Conservation (phyloP, 2,797 vertebrate genomes). For the Pyrocephalus nanus region DNA sequence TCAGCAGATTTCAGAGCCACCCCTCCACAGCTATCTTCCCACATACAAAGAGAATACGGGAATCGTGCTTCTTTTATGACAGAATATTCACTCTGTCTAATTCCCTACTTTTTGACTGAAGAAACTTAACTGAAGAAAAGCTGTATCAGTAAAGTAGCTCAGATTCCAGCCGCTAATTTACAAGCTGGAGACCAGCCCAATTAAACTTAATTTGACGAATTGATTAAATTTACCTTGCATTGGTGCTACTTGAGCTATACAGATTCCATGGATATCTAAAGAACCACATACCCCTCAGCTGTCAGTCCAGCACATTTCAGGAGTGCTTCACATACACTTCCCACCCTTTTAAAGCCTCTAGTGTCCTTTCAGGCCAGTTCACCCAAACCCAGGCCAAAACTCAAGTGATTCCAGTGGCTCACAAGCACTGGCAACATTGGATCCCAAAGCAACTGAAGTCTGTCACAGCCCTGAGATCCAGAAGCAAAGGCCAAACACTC, state of each 20-base stretch:
- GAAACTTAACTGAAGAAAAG: not conserved
- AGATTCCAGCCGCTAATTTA: conserved; percentile 16
- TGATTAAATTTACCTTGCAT: conserved; percentile 39
- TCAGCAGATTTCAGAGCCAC: not conserved
- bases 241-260: conserved; percentile 52
- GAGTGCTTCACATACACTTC: conserved; percentile 49
- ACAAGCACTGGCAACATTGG: not conserved
- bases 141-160: not conserved
- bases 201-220: conserved; percentile 49
- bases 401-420: not conserved
- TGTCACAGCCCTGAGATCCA: not conserved
- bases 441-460: not conserved
- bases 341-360: conserved; percentile 17
- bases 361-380: conserved; percentile 40
- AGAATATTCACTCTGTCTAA: not conserved
- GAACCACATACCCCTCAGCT: conserved; percentile 47
- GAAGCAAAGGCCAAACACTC: not conserved
- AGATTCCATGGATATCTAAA: conserved; percentile 37
- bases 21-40: not conserved
- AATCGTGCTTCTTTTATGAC: not conserved
- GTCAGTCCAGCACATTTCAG: conserved; percentile 60
- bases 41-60: not conserved
- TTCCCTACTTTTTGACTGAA: not conserved
- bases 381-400: conserved; percentile 17
- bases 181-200: not conserved